Conservation (phyloP, 1,140 invertebrate genomes). For the Drosophila nikananu region DNA sequence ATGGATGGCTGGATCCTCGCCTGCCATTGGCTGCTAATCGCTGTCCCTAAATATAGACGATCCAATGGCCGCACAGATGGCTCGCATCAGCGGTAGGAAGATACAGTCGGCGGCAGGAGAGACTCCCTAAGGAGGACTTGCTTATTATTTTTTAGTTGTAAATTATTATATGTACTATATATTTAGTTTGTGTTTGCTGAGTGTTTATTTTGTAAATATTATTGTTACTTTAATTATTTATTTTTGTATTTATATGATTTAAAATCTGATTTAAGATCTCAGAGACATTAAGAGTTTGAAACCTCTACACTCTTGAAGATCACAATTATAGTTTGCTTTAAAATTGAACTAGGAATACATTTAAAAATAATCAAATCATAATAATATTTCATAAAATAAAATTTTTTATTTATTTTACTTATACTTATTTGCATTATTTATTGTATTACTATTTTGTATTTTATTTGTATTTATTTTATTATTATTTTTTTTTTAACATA, state of each 20-base stretch:
- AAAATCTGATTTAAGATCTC: too few species aligned
- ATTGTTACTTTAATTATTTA: too few species aligned
- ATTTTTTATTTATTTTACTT: too few species aligned
- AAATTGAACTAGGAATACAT: neutral
- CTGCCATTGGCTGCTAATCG: conserved; percentile 82
- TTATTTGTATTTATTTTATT: too few species aligned
- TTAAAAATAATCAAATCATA: too few species aligned
- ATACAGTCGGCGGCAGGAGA: conserved; percentile 8
- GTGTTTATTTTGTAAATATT: neutral
- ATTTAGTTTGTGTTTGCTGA: too few species aligned
- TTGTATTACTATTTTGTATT: too few species aligned
- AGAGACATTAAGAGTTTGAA: neutral
- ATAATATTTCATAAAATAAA: too few species aligned
- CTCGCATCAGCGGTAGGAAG: conserved; percentile 49
- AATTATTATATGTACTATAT: too few species aligned
- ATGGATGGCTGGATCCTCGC: conserved; percentile 7
- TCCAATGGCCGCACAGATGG: conserved; percentile 75
- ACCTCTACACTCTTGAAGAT: neutral
- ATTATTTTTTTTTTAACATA: too few species aligned
- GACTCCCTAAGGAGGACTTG: neutral
- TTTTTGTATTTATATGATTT: neutral
- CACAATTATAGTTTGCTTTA: neutral
- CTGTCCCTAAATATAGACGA: conserved; percentile 63
- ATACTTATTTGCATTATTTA: too few species aligned
- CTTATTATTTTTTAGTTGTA: too few species aligned